These are phyloP conservation scores for Astyanax mexicanus DNA, from an alignment of 2,797 vertebrate genomes.

Conservation along the genomic window DNA sequence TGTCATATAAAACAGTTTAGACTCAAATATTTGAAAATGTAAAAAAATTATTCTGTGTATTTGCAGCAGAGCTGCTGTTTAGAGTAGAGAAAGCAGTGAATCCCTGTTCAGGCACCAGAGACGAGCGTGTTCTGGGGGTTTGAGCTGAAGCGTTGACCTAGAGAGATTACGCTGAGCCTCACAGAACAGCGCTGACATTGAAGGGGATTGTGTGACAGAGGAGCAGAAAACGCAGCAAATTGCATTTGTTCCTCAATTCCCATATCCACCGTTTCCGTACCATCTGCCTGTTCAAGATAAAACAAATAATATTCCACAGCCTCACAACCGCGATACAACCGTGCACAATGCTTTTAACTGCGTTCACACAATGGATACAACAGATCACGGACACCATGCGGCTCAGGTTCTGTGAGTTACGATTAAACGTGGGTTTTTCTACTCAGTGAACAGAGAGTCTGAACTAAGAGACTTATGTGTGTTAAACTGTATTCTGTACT, in stretches of 20 bases:
- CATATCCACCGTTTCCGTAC: slow-evolving; percentile 45
- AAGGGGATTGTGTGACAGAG: slow-evolving; percentile 49
- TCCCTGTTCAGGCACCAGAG: slow-evolving; percentile 5
- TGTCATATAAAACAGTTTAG: background rate
- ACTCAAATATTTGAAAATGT: background rate
- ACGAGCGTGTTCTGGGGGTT: slow-evolving; percentile 28
- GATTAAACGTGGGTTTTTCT: too few species aligned
- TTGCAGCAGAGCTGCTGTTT: too few species aligned
- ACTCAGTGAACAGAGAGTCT: too few species aligned
- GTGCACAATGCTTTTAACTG: slow-evolving; percentile 28
- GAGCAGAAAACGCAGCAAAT: slow-evolving; percentile 55
- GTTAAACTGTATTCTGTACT: too few species aligned
- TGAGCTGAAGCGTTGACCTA: background rate
- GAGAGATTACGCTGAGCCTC: slow-evolving; percentile 6
- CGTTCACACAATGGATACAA: too few species aligned
- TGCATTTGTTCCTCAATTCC: slow-evolving; percentile 59
- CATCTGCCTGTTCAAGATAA: slow-evolving; percentile 56
- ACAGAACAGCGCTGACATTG: slow-evolving; percentile 41
- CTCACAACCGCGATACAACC: slow-evolving; percentile 39
- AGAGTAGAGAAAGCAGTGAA: background rate
- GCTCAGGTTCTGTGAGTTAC: too few species aligned
- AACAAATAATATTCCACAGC: slow-evolving; percentile 51
- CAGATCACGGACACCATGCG: too few species aligned
- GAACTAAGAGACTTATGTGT: too few species aligned
- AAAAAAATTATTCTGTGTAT: too few species aligned